Percentiles rank a stretch among this genome's conserved stretches.
Conservation (phyloP, 2,888 invertebrate species). For the Scaptomyza caliginosa region DNA sequence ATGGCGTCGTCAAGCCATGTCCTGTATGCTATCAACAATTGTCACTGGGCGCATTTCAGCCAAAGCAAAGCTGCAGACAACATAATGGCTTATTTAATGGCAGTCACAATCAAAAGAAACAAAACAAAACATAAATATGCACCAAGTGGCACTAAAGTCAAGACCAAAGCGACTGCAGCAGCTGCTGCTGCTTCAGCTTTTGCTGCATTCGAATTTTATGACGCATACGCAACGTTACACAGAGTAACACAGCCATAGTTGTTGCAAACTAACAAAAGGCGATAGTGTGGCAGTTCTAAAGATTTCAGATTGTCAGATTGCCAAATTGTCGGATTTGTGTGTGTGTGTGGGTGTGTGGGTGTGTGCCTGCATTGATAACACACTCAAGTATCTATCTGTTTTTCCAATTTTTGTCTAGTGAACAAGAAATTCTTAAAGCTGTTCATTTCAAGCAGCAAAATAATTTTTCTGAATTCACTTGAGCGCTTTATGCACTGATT, state of each 20-base stretch:
- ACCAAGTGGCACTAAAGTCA: constrained; percentile 58
- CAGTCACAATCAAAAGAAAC: constrained; percentile 28
- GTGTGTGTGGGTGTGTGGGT: too few species aligned
- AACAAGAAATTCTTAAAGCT: constrained; percentile 28
- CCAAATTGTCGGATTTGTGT: constrained; percentile 31
- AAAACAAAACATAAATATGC: constrained; percentile 63
- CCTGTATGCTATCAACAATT: constrained; percentile 53
- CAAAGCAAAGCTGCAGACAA: constrained; percentile 49
- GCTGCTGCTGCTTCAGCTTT: constrained; percentile 39
- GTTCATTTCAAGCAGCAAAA: constrained; percentile 14
- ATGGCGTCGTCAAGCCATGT: constrained; percentile 43
- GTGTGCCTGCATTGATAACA: constrained; percentile 32
- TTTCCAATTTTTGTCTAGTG: not conserved
- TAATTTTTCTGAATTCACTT: constrained; percentile 40
- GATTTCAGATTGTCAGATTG: constrained; percentile 33
- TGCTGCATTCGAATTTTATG: constrained; percentile 50
- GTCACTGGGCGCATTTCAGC: constrained; percentile 54
- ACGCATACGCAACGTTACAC: constrained; percentile 64
- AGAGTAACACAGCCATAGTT: constrained; percentile 17
- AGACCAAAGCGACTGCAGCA: constrained; percentile 9
- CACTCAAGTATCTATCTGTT: constrained; percentile 8
- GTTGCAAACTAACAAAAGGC: constrained; percentile 17
- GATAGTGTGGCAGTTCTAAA: constrained; percentile 35
- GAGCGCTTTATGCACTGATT: constrained; percentile 36
- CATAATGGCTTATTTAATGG: constrained; percentile 65